A percentile compares a stretch with the other conserved stretches of the same genome.
Conservation (phyloP, 92 coral and sea anemone genomes). For the Porites divaricata region DNA sequence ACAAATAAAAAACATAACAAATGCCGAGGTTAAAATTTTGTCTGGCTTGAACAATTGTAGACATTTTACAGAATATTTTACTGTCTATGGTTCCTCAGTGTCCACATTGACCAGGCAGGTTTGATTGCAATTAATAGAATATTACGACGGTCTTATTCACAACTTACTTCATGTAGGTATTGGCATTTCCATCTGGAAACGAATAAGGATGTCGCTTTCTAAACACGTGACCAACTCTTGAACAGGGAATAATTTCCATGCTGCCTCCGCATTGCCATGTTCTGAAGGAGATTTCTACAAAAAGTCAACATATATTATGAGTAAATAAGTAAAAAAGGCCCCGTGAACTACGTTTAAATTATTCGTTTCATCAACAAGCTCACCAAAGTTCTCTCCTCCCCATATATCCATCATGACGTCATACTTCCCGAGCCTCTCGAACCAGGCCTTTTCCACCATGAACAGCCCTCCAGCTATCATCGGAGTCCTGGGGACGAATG, state of each 20-base stretch:
- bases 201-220: slow-evolving; percentile 96
- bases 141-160: not conserved
- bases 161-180: slow-evolving; percentile 97
- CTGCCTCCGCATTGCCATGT: slow-evolving; percentile 99
- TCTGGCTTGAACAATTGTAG: too few relatives aligned
- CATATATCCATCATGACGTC: slow-evolving; percentile 99
- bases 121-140: too few relatives aligned
- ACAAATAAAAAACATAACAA: too few relatives aligned
- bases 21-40: too few relatives aligned
- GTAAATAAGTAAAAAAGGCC: too few relatives aligned
- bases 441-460: slow-evolving; percentile 88
- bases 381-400: slow-evolving; percentile 99
- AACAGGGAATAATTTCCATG: slow-evolving; percentile 99
- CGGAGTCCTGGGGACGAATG: slow-evolving; percentile 74
- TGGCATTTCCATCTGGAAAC: slow-evolving; percentile 97
- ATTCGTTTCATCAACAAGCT: not conserved
- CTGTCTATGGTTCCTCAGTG: too few relatives aligned
- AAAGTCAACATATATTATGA: not conserved
- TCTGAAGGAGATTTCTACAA: slow-evolving; percentile 93
- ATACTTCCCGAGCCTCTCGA: slow-evolving; percentile 89
- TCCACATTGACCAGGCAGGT: not conserved
- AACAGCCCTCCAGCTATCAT: slow-evolving; percentile 99
- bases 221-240: slow-evolving; percentile 99
- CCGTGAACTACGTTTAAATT: not conserved
- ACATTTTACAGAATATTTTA: too few relatives aligned